phyloP scores from a whole-genome alignment of 2,113 vertebrate species.

The Serilophus lunatus region DNA sequence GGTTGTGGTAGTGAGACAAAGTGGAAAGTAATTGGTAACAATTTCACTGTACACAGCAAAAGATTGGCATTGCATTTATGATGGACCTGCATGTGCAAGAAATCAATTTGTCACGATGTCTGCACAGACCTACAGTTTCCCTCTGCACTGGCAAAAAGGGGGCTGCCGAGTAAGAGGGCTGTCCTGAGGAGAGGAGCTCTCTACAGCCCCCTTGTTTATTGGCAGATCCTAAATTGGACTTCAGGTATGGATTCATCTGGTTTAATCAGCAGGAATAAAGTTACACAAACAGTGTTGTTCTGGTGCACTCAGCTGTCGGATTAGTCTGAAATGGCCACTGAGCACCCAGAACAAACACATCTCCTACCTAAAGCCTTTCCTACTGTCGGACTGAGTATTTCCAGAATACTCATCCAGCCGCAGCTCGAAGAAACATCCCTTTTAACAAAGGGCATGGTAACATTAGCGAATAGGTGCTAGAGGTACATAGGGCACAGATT shows the following conservation, averaged over 20 bases:
- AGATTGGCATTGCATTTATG: not conserved
- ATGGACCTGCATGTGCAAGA: not conserved
- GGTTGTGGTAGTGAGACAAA: not conserved
- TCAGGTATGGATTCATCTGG: not conserved
- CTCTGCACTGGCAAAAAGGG: not conserved
- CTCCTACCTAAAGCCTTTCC: not conserved
- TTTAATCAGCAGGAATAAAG: not conserved
- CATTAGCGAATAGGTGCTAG: not conserved
- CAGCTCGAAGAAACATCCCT: not conserved
- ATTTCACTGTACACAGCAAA: not conserved
- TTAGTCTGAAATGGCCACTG: not conserved
- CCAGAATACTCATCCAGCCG: not conserved
- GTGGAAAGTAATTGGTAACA: not conserved
- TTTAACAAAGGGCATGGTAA: not conserved
- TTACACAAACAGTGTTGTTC: not conserved
- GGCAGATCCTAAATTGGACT: not conserved
- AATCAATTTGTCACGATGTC: not conserved
- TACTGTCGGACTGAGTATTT: not conserved
- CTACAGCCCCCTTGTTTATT: not conserved
- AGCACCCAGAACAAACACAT: not conserved
- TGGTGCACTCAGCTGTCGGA: not conserved
- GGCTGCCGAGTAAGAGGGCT: not conserved
- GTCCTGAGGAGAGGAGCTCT: not conserved
- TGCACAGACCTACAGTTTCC: not conserved
- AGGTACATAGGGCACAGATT: accelerated